Evolutionary conservation across 2,888 invertebrate genomes (phyloP).

Genomic region (Pristionchus mayeri): DNA sequence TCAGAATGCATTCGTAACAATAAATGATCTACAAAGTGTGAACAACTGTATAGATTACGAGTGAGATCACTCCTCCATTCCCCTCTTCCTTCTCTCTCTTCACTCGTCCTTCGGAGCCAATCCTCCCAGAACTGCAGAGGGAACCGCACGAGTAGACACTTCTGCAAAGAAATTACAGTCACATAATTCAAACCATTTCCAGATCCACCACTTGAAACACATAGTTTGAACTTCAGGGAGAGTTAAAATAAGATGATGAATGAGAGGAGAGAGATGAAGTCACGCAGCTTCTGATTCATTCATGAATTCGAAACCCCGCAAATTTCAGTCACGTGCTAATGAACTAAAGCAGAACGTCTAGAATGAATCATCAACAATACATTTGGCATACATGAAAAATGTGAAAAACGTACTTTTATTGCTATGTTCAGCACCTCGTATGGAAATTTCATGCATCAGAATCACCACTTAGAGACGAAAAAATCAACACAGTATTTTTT

Average conservation of each 20-base stretch:
- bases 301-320: constrained; percentile 15
- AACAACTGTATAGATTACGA: not conserved
- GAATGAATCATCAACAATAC: not conserved
- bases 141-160: constrained; percentile 88
- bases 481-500: too few species aligned
- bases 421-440: too few species aligned
- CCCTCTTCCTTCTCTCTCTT: not conserved
- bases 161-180: constrained; percentile 74
- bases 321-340: not conserved
- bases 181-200: not conserved
- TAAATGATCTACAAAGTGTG: not conserved
- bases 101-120: constrained; percentile 64
- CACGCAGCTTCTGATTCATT: constrained; percentile 24
- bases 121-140: constrained; percentile 90
- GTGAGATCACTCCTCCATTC: not conserved
- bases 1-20: not conserved
- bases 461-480: too few species aligned
- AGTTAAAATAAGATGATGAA: constrained; percentile 3
- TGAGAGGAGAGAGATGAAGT: not conserved
- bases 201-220: not conserved
- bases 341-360: constrained; percentile 73
- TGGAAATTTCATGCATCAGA: too few species aligned
- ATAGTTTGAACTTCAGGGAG: not conserved
- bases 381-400: too few species aligned
- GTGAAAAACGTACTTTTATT: too few species aligned